phyloP scores from a whole-genome alignment of 2,113 vertebrate species.

The Mixornis gularis region DNA sequence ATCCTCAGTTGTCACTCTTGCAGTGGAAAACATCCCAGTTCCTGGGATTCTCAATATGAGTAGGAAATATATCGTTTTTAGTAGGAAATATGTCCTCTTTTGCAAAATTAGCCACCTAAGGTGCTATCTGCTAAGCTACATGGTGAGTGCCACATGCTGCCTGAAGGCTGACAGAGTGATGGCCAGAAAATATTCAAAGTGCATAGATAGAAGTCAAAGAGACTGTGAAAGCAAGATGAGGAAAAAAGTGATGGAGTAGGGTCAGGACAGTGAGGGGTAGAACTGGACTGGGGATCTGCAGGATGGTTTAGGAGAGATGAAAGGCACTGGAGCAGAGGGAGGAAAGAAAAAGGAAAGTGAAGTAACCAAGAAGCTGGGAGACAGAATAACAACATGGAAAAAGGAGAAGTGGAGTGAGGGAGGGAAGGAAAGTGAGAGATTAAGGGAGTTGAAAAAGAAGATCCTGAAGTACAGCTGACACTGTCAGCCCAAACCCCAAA shows the following conservation, averaged over 20 bases:
- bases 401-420: neutral
- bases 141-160: fast-evolving
- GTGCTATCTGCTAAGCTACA: neutral
- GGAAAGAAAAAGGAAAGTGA: neutral
- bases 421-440: neutral
- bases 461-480: neutral
- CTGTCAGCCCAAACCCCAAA: neutral
- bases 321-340: neutral
- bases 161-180: neutral
- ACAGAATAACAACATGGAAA: neutral
- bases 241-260: neutral
- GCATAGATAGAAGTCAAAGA: neutral
- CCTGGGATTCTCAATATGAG: neutral
- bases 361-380: neutral
- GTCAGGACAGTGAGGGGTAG: neutral
- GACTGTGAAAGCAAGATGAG: neutral
- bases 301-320: neutral
- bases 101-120: neutral
- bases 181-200: neutral
- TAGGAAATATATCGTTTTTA: neutral
- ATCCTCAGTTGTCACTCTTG: neutral
- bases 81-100: neutral
- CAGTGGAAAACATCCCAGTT: neutral
- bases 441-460: neutral
- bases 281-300: neutral